Evolutionary conservation across 1,140 invertebrate species (phyloP).

Genomic region (Leptopilina clavipes): DNA sequence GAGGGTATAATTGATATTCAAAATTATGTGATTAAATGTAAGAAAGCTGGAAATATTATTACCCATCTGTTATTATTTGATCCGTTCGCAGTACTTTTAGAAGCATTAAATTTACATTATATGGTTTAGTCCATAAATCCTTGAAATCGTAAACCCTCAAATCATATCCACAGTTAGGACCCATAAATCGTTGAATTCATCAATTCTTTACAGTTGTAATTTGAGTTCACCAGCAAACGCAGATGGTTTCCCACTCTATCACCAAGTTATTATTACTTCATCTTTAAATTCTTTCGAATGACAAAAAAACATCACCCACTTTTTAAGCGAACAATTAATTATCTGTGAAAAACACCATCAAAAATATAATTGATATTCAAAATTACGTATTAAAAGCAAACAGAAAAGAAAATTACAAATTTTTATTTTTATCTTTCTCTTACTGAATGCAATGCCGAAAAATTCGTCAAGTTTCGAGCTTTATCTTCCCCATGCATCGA

Average conservation of each 20-base stretch:
- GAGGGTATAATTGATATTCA: not conserved
- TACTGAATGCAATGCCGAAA: too few relatives aligned
- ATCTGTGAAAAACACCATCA: too few relatives aligned
- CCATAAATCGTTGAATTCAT: slow-evolving; percentile 60
- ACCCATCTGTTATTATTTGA: slow-evolving; percentile 43
- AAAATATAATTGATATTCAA: too few relatives aligned
- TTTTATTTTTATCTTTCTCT: too few relatives aligned
- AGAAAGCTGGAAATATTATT: slow-evolving; percentile 48
- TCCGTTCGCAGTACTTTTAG: slow-evolving; percentile 43
- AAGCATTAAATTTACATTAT: slow-evolving; percentile 35
- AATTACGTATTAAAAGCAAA: too few relatives aligned
- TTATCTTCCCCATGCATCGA: too few relatives aligned
- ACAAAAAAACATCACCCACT: not conserved
- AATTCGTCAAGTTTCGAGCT: too few relatives aligned
- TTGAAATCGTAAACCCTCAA: slow-evolving; percentile 59
- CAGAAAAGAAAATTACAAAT: too few relatives aligned
- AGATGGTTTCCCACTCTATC: not conserved
- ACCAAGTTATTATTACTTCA: not conserved
- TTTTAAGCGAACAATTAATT: not conserved
- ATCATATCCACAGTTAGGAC: slow-evolving; percentile 56
- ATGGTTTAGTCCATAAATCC: slow-evolving; percentile 54
- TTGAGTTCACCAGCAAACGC: slow-evolving; percentile 14
- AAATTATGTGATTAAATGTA: not conserved
- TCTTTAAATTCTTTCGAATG: not conserved
- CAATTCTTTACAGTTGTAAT: slow-evolving; percentile 61